Evolutionary conservation across 2,888 invertebrate genomes (phyloP).

Genomic region (Euphydryas editha): DNA sequence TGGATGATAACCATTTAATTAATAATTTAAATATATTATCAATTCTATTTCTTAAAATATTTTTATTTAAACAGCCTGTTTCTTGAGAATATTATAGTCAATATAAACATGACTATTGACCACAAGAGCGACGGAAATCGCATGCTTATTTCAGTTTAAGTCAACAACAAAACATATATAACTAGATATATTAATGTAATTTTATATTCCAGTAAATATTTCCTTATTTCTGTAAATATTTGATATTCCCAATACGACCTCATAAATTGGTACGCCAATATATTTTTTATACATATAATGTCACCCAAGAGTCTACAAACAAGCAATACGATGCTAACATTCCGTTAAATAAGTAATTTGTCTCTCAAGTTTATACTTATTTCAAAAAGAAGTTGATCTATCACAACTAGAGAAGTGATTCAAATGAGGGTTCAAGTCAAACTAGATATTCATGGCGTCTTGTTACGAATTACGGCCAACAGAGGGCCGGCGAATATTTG

Average conservation of each 20-base stretch:
- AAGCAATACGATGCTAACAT: constrained; percentile 72
- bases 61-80: too few species aligned
- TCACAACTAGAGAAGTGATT: neutral
- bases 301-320: constrained; percentile 75
- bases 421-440: constrained; percentile 29
- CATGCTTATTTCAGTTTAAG: too few species aligned
- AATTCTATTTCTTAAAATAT: too few species aligned
- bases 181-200: too few species aligned
- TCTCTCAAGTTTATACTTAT: constrained; percentile 49
- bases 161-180: too few species aligned
- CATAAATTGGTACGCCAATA: constrained; percentile 50
- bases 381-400: constrained; percentile 48
- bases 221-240: neutral
- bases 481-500: constrained; percentile 80
- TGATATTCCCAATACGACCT: constrained; percentile 14
- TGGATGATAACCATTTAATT: too few species aligned
- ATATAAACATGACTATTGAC: too few species aligned
- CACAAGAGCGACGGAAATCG: too few species aligned
- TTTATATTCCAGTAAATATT: neutral
- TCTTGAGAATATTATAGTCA: too few species aligned
- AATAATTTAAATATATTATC: too few species aligned
- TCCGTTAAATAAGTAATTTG: constrained; percentile 69
- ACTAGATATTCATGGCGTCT: constrained; percentile 52
- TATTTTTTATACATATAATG: constrained; percentile 61
- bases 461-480: constrained; percentile 75